phyloP scores from a whole-genome alignment of 1,140 invertebrate genomes.

The Cydia amplana region DNA sequence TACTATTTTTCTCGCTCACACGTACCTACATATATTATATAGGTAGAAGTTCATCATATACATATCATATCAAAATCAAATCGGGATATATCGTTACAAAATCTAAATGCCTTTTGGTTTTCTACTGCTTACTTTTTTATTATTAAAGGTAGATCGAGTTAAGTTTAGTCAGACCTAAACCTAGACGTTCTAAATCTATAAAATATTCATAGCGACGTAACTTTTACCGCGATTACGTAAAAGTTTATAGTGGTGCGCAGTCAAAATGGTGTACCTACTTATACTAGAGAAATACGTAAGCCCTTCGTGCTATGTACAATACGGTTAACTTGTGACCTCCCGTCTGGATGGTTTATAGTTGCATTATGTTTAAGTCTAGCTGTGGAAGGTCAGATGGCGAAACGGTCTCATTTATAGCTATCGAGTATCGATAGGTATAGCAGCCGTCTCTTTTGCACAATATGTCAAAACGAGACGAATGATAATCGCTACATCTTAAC shows the following conservation, averaged over 20 bases:
- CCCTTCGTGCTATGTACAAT: not conserved
- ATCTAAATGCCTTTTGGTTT: too few relatives aligned
- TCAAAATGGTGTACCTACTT: not conserved
- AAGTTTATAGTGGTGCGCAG: not conserved
- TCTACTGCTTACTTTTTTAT: not conserved
- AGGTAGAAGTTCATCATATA: too few relatives aligned
- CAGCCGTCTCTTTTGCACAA: not conserved
- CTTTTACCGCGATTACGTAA: constrained; percentile 8
- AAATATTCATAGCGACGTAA: not conserved
- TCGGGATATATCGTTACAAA: too few relatives aligned
- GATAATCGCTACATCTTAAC: too few relatives aligned
- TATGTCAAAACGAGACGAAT: not conserved
- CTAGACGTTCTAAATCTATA: constrained; percentile 18
- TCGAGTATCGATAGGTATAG: too few relatives aligned
- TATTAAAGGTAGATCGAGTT: too few relatives aligned
- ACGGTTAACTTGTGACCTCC: not conserved
- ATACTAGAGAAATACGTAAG: not conserved
- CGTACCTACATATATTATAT: too few relatives aligned
- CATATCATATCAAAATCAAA: too few relatives aligned
- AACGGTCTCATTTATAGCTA: not conserved
- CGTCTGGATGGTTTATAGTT: constrained; percentile 20
- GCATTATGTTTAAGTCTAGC: constrained; percentile 18
- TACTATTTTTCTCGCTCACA: too few relatives aligned
- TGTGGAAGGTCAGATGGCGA: not conserved
- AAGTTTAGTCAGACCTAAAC: not conserved